Evolutionary conservation across 2,797 vertebrate species (phyloP), one percentile per base, ranked within the genome.

Genomic region (Lagorchestes hirsutus): DNA sequence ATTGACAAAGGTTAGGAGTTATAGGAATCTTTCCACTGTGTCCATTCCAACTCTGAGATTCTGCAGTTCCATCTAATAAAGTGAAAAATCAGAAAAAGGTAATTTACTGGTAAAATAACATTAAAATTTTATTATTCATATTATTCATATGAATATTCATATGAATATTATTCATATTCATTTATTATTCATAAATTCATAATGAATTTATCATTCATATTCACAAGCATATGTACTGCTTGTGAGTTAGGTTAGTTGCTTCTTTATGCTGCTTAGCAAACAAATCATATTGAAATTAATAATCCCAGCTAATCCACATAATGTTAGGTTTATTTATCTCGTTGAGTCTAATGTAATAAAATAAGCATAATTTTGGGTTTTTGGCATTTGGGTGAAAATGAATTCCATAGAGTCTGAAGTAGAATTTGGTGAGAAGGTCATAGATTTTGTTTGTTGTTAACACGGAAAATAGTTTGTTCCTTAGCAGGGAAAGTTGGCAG

Each of bases 361-460:
- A 82, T 31, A 50, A 97, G 74, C 93, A n/a, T 97, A 97, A 91
- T 90, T 94, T 29, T 92, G 55, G 92, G 90, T 96, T 95, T 67
- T 97, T 96, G 54, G 96, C 93, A 97, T 67, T 16, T 46, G 58
- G 58, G n/a, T 94, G 62, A 22, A 28, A 92, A 96, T 96, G 55
- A 5, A 5, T 96, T 98, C 31, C 91, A 93, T 58, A 96, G 82
- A 97, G 91, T 96, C 92, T 18, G 59, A 0, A 0, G 46, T 95
- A 97, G 31, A 95, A 93, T 96, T 97, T 98, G 90, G 97, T 98
- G 97, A 96, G 95, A 92, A 90, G 74, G 91, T 97, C 97, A 90
- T 94, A 40, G 92, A 93, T 93, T 92, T 92, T 97, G 92, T 93
- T 96, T 97, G n/a, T 93, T 97, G 50, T 93, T 97, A 97, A 97